These are phyloP conservation scores for Malthinus flaveolus DNA, from an alignment of 2,888 invertebrate genomes.

Conservation along the genomic window DNA sequence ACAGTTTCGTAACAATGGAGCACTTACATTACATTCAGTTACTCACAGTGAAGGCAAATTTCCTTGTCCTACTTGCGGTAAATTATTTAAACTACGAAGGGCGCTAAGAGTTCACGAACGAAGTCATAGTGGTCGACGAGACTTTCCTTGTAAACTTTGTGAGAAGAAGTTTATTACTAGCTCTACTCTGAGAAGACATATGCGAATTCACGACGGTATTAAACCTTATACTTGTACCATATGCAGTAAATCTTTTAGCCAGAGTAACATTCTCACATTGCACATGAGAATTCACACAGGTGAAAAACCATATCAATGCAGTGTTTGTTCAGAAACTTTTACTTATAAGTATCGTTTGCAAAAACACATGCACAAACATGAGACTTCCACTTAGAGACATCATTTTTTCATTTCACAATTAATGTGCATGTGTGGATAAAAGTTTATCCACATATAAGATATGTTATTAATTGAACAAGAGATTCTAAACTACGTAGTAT, in stretches of 20 bases:
- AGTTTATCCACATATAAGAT: too few relatives aligned
- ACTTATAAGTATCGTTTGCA: slow-evolving; percentile 29
- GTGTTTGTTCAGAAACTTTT: slow-evolving; percentile 23
- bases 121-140: slow-evolving; percentile 24
- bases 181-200: slow-evolving; percentile 20
- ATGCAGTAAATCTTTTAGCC: slow-evolving; percentile 28
- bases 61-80: slow-evolving; percentile 24
- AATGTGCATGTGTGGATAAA: too few relatives aligned
- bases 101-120: slow-evolving; percentile 19
- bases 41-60: slow-evolving; percentile 19
- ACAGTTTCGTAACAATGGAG: not conserved
- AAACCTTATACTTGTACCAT: slow-evolving; percentile 27
- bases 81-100: slow-evolving; percentile 12
- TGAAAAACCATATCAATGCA: slow-evolving; percentile 31
- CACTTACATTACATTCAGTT: slow-evolving; percentile 7
- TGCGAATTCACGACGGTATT: slow-evolving; percentile 22
- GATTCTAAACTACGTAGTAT: too few relatives aligned
- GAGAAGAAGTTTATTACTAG: slow-evolving; percentile 15
- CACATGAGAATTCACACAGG: slow-evolving; percentile 30
- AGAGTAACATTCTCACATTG: slow-evolving; percentile 19
- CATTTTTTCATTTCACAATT: too few relatives aligned
- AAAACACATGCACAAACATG: slow-evolving; percentile 27
- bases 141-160: slow-evolving; percentile 18
- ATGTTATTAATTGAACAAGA: too few relatives aligned
- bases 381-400: not conserved